Conservation (phyloP, 2,113 vertebrate genomes). For the Alouatta palliata region DNA sequence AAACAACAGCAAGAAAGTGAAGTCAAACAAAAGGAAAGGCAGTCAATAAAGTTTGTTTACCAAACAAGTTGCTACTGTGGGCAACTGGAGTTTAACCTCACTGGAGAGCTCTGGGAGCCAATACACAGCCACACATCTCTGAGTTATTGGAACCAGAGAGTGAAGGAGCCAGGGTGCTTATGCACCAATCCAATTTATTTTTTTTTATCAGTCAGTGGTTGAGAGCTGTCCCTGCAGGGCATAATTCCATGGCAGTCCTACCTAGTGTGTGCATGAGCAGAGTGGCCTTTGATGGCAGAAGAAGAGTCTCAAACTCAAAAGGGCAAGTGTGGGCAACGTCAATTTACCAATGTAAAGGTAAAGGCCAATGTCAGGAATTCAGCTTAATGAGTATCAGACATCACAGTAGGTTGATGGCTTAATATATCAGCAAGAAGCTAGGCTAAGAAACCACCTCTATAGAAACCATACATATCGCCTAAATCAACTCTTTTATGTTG, state of each 20-base stretch:
- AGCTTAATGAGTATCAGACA: slow-evolving; percentile 16
- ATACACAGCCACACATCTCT: neutral
- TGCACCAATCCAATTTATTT: neutral
- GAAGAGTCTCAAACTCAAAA: neutral
- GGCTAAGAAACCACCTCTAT: neutral
- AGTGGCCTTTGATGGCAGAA: neutral
- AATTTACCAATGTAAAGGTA: neutral
- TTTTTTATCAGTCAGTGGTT: neutral
- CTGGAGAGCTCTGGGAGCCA: neutral
- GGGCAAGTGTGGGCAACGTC: neutral
- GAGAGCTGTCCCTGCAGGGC: neutral
- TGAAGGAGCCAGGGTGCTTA: neutral
- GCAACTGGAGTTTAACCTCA: neutral
- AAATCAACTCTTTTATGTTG: neutral
- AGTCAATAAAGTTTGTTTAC: neutral
- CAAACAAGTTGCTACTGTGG: neutral
- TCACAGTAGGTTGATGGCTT: neutral
- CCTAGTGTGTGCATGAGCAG: neutral
- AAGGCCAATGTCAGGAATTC: neutral
- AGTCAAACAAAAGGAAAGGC: neutral
- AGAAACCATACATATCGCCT: neutral
- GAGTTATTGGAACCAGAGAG: neutral
- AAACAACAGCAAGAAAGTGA: neutral
- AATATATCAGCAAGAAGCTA: neutral
- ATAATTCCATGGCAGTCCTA: neutral